Evolutionary conservation across 2,113 vertebrate genomes (phyloP).

Genomic region (Datnioides undecimradiatus): DNA sequence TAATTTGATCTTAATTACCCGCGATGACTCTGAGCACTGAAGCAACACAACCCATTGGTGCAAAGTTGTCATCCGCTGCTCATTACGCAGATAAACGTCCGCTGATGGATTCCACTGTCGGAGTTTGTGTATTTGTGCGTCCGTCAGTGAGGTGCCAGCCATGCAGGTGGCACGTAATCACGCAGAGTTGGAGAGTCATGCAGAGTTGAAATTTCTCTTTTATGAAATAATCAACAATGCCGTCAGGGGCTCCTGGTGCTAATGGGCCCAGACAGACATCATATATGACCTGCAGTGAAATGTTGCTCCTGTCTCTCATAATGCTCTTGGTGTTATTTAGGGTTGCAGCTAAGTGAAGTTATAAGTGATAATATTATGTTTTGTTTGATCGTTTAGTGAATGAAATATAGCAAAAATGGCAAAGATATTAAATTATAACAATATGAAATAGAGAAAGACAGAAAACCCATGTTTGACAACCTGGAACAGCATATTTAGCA

Average conservation of each 20-base stretch:
- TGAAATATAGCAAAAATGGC: too few relatives aligned
- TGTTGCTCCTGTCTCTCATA: too few relatives aligned
- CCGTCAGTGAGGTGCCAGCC: constrained; percentile 3
- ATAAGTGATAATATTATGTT: too few relatives aligned
- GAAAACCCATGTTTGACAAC: too few relatives aligned
- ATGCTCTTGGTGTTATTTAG: too few relatives aligned
- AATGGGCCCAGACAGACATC: background rate
- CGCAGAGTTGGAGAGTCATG: constrained; percentile 15
- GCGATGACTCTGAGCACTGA: constrained; percentile 8
- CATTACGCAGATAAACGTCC: constrained; percentile 46
- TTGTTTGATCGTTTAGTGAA: too few relatives aligned
- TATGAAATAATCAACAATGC: background rate
- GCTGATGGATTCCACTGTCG: constrained; percentile 26
- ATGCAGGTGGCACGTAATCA: constrained; percentile 29
- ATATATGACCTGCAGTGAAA: background rate
- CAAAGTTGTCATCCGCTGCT: constrained; percentile 35
- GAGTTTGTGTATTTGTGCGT: background rate
- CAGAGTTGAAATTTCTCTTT: background rate
- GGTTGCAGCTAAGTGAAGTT: too few relatives aligned
- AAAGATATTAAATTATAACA: too few relatives aligned
- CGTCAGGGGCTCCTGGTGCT: constrained; percentile 1
- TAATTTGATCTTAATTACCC: constrained; percentile 62
- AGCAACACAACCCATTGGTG: constrained; percentile 4
- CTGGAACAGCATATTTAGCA: too few relatives aligned
- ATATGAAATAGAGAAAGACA: too few relatives aligned